Conservation (phyloP, 2,888 invertebrate species). For the Cheilosia impressa region DNA sequence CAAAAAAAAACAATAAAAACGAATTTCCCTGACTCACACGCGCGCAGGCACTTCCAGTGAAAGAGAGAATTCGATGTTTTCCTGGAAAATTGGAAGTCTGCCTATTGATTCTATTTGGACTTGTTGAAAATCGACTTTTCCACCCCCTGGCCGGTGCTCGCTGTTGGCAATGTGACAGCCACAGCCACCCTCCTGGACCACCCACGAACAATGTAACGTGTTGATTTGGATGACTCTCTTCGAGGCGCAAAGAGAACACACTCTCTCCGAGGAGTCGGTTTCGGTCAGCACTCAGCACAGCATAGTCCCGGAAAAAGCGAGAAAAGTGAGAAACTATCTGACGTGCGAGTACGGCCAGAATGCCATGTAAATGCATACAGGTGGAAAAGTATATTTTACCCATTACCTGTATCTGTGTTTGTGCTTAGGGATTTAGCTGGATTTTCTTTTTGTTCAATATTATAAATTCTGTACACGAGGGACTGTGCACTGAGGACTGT, state of each 20-base stretch:
- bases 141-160: slow-evolving; percentile 3
- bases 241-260: slow-evolving; percentile 12
- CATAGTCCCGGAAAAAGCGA: slow-evolving; percentile 23
- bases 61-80: slow-evolving; percentile 69
- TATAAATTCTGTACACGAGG: slow-evolving; percentile 49
- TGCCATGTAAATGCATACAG: slow-evolving; percentile 61
- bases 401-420: slow-evolving; percentile 2
- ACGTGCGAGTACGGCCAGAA: slow-evolving; percentile 12
- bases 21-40: slow-evolving; percentile 35
- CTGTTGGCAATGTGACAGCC: not conserved
- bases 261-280: slow-evolving; percentile 17
- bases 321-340: slow-evolving; percentile 20
- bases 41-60: slow-evolving; percentile 27
- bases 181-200: slow-evolving; percentile 38
- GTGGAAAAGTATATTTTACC: slow-evolving; percentile 44
- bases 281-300: slow-evolving; percentile 23
- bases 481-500: not conserved
- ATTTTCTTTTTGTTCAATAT: slow-evolving; percentile 13
- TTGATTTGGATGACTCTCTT: slow-evolving; percentile 64
- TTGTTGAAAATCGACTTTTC: slow-evolving; percentile 72
- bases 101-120: slow-evolving; percentile 46
- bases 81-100: slow-evolving; percentile 16
- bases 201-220: slow-evolving; percentile 57
- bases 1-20: not conserved
- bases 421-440: slow-evolving; percentile 13